Evolutionary conservation across 2,797 vertebrate genomes (phyloP), one percentile per base, ranked within the genome.

Genomic region (Otolemur crassicaudatus): DNA sequence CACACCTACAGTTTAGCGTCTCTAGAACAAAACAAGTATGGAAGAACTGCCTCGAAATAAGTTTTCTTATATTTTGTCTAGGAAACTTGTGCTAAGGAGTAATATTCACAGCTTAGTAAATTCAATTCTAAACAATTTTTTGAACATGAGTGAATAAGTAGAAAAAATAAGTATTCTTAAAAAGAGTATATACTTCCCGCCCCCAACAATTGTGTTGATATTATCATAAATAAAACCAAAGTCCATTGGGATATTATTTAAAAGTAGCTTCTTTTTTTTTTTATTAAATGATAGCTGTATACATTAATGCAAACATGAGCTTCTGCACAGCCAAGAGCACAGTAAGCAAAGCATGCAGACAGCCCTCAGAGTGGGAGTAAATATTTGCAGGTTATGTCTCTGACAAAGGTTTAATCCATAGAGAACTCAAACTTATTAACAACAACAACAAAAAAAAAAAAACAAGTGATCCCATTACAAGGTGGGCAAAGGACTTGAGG

Each of bases 111-210:
- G 13, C 16, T 90, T 29, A 80, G 67, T 80, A 70, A 87, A 11
- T n/a, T 84, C 10, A 63, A 49, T 72, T 67, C 34, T 23, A 60
- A 60, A 60, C 40, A 22, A 23, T 34, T n/a, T 84, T 77, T 65
- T 16, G 37, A 63, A 53, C 63, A 67, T 73, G 34, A 88, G 17
- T 83, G 70, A 84, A 31, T 23, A 82, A 73, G 43, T 3, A 23
- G 76, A 53, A 17, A 95, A 90, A 97, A 88, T 79, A 7, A 43
- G 2, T 63, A 29, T 86, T 96, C 61, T 96, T 79, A 91, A 70
- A 0, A 84, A 43, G 40, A 76, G 46, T 61, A 63, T 2, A 1
- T 0, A n/a, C 29, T 81, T 76, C 83, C 86, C 4, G 40, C 0
- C 90, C 81, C 72, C 56, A 82, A 70, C 37, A 53, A 23, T 27